Percentiles rank a stretch among this genome's conserved stretches.
Conservation (phyloP, 2,797 vertebrate genomes). For the Merluccius polli region DNA sequence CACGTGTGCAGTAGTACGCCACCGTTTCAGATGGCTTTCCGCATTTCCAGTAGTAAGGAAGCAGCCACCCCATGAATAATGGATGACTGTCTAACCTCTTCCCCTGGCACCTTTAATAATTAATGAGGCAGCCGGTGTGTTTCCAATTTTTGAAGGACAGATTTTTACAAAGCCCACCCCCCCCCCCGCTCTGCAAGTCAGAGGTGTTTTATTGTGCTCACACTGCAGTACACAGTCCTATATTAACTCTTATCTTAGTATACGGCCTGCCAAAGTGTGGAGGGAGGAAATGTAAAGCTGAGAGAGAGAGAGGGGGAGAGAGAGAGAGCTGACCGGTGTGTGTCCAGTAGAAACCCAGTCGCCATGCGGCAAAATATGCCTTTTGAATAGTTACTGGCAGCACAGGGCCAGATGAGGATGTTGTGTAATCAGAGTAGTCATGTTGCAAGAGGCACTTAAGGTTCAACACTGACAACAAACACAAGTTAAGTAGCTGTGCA, state of each 20-base stretch:
- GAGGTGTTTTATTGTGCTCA: constrained; percentile 24
- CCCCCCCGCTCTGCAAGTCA: constrained; percentile 22
- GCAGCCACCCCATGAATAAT: constrained; percentile 61
- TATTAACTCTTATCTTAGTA: not conserved
- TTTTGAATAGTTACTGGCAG: constrained; percentile 8
- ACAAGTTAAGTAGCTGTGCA: not conserved
- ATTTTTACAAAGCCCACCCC: constrained; percentile 9
- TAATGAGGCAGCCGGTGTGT: constrained; percentile 52
- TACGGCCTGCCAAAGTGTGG: not conserved
- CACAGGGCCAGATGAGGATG: constrained; percentile 39
- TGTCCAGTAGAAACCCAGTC: not conserved
- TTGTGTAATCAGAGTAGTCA: not conserved
- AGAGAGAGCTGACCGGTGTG: not conserved
- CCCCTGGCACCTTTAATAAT: constrained; percentile 57
- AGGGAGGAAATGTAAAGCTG: not conserved
- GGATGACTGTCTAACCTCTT: constrained; percentile 57
- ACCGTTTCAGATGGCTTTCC: not conserved
- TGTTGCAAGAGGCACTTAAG: not conserved
- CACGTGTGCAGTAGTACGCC: not conserved
- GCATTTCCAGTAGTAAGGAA: constrained; percentile 13
- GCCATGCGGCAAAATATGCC: constrained; percentile 1
- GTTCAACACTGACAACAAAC: not conserved
- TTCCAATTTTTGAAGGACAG: constrained; percentile 56
- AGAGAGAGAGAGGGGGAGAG: not conserved
- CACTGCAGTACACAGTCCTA: not conserved